These are phyloP conservation scores for Scomber colias DNA, from an alignment of 2,113 vertebrate genomes.

Conservation along the genomic window DNA sequence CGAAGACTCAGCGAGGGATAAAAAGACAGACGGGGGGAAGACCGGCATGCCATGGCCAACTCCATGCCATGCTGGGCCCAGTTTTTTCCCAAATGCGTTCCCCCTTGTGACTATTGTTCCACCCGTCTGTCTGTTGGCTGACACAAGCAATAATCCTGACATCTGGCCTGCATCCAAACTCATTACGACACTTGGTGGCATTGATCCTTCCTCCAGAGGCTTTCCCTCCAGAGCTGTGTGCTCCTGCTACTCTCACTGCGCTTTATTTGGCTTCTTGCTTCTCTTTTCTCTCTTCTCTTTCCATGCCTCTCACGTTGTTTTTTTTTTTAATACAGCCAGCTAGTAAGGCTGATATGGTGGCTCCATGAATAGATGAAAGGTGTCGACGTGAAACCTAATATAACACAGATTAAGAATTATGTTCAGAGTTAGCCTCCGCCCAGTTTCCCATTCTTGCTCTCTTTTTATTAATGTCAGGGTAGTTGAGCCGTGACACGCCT, in stretches of 20 bases:
- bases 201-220: slow-evolving; percentile 79
- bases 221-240: slow-evolving; percentile 69
- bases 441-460: slow-evolving; percentile 33
- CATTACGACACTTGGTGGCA: slow-evolving; percentile 79
- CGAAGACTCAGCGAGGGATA: background rate
- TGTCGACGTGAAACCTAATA: slow-evolving; percentile 42
- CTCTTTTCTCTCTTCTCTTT: slow-evolving; percentile 27
- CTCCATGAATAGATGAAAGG: slow-evolving; percentile 35
- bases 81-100: slow-evolving; percentile 70
- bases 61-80: slow-evolving; percentile 50
- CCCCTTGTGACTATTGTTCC: slow-evolving; percentile 77
- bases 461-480: slow-evolving; percentile 53
- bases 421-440: slow-evolving; percentile 16
- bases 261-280: slow-evolving; percentile 56
- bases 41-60: slow-evolving; percentile 38
- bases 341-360: slow-evolving; percentile 7
- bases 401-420: slow-evolving; percentile 41
- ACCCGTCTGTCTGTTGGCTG: slow-evolving; percentile 79
- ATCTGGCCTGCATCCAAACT: slow-evolving; percentile 80
- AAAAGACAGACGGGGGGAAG: slow-evolving; percentile 51
- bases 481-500: slow-evolving; percentile 64
- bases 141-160: slow-evolving; percentile 81
- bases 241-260: slow-evolving; percentile 44
- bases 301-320: slow-evolving; percentile 24
- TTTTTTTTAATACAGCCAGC: background rate